These are phyloP conservation scores for Tetranychus truncatus DNA, from an alignment of 2,888 invertebrate genomes.

Conservation along the genomic window DNA sequence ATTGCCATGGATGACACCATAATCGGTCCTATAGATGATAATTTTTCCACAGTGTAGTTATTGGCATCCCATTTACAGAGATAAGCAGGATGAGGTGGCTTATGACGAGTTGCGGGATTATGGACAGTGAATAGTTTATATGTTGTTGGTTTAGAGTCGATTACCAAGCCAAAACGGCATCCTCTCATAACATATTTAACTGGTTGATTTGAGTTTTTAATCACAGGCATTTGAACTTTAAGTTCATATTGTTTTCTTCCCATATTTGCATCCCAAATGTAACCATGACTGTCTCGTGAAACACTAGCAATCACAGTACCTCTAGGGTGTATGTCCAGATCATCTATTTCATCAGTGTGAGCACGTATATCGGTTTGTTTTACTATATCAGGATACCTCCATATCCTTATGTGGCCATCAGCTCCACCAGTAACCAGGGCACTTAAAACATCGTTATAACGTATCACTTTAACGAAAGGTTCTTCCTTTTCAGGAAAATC, in stretches of 20 bases:
- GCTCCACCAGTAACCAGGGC: slow-evolving; percentile 77
- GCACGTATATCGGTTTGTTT: slow-evolving; percentile 50
- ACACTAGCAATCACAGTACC: slow-evolving; percentile 58
- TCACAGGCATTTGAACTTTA: slow-evolving; percentile 51
- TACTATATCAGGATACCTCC: slow-evolving; percentile 67
- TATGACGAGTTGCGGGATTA: slow-evolving; percentile 53
- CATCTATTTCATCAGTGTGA: slow-evolving; percentile 79
- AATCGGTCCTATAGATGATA: slow-evolving; percentile 44
- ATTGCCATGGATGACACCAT: slow-evolving; percentile 65
- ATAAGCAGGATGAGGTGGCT: slow-evolving; percentile 40
- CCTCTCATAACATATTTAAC: slow-evolving; percentile 31
- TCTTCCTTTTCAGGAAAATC: slow-evolving; percentile 41
- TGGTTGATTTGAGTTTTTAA: slow-evolving; percentile 17
- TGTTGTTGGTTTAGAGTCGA: slow-evolving; percentile 46
- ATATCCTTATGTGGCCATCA: slow-evolving; percentile 66
- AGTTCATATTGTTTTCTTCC: slow-evolving; percentile 50
- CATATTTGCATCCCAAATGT: slow-evolving; percentile 53
- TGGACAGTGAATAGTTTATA: slow-evolving; percentile 46
- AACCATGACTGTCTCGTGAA: slow-evolving; percentile 64
- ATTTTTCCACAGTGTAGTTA: slow-evolving; percentile 42
- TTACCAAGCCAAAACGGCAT: slow-evolving; percentile 41
- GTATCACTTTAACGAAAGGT: slow-evolving; percentile 66
- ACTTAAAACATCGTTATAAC: slow-evolving; percentile 53
- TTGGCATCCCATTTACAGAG: slow-evolving; percentile 58
- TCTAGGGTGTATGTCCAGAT: slow-evolving; percentile 69